Evolutionary conservation across 2,888 invertebrate species (phyloP).

Genomic region (Aleiodes leptofemur): DNA sequence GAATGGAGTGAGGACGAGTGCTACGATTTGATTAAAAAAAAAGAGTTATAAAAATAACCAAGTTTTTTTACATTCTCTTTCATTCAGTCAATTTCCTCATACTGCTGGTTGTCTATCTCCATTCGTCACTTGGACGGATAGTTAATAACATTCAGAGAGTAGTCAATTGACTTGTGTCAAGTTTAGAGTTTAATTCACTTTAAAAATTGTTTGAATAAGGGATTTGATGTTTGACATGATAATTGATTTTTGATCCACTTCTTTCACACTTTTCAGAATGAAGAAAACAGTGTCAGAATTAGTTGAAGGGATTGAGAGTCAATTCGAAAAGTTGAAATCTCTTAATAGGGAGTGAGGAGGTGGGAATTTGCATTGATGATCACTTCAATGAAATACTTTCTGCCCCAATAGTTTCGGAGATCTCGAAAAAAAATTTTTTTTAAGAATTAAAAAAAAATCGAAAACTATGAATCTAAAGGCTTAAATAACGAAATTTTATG

Average conservation of each 20-base stretch:
- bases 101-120: constrained; percentile 22
- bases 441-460: too few species aligned
- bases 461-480: too few species aligned
- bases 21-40: constrained; percentile 49
- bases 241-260: not conserved
- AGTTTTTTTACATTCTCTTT: constrained; percentile 34
- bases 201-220: not conserved
- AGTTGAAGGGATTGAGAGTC: too few species aligned
- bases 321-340: too few species aligned
- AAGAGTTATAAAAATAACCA: constrained; percentile 30
- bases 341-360: too few species aligned
- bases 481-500: too few species aligned
- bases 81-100: constrained; percentile 28
- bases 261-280: too few species aligned
- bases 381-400: too few species aligned
- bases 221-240: constrained; percentile 10
- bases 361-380: too few species aligned
- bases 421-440: too few species aligned
- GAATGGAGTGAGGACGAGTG: constrained; percentile 25
- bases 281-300: too few species aligned
- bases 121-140: constrained; percentile 45
- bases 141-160: constrained; percentile 36
- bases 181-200: constrained; percentile 31
- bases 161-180: constrained; percentile 29
- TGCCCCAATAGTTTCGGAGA: too few species aligned